A percentile compares a stretch with the other conserved stretches of the same genome.
Evolutionary conservation across 1,140 invertebrate genomes (phyloP).

Genomic region (Sminthurides bifidus): DNA sequence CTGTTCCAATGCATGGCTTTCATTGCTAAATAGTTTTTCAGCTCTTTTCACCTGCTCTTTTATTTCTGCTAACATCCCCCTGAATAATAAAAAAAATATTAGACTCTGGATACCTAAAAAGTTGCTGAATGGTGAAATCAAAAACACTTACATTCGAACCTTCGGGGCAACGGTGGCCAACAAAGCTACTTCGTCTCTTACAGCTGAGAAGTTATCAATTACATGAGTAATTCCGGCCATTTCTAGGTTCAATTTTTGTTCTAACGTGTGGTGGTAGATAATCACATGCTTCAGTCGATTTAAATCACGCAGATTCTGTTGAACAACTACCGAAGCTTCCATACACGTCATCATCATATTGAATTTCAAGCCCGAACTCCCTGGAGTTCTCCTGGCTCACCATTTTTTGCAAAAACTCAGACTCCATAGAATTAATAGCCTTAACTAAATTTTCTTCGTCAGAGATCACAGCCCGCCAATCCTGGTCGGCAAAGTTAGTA

Average conservation of each 20-base stretch:
- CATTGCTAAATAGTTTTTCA: not conserved
- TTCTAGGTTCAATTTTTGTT: not conserved
- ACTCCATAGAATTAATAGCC: conserved; percentile 8
- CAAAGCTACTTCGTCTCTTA: conserved; percentile 6
- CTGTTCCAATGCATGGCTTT: not conserved
- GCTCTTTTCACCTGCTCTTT: not conserved
- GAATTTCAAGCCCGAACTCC: not conserved
- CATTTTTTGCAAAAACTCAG: conserved; percentile 5
- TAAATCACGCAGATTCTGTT: conserved; percentile 15
- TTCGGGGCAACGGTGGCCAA: not conserved
- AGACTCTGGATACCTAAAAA: not conserved
- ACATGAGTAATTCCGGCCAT: not conserved
- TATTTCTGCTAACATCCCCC: conserved; percentile 2
- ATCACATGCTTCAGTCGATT: conserved; percentile 23
- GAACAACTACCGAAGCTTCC: conserved; percentile 13
- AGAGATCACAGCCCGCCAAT: conserved; percentile 5
- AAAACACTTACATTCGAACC: not conserved
- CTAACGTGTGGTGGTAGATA: conserved; percentile 14
- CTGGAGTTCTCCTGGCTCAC: not conserved
- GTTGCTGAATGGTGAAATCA: not conserved
- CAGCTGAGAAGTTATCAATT: not conserved
- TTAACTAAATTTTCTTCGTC: conserved; percentile 14
- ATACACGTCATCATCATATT: not conserved
- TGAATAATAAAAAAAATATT: not conserved
- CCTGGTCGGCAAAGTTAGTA: no score